Conservation (phyloP, 2,113 vertebrate species). For the Bubo bubo region DNA sequence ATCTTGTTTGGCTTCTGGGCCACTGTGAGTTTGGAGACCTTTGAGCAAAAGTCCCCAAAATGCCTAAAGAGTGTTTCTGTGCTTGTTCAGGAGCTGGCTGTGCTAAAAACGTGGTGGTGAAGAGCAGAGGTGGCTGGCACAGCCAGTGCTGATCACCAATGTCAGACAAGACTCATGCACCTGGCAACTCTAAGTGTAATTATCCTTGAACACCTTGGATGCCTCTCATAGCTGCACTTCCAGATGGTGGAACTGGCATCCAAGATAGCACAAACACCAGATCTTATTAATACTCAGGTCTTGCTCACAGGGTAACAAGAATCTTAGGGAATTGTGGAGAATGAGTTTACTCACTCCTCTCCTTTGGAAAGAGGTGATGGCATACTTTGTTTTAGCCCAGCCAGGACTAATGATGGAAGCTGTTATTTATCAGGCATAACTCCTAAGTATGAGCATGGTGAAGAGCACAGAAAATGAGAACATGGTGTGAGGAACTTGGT, state of each 20-base stretch:
- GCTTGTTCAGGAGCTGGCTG: not conserved
- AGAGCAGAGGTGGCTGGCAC: not conserved
- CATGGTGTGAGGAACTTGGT: not conserved
- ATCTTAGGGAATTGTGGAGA: not conserved
- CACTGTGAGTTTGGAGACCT: not conserved
- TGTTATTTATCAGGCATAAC: not conserved
- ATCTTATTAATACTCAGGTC: not conserved
- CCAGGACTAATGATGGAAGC: not conserved
- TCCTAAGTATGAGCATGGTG: not conserved
- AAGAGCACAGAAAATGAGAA: not conserved
- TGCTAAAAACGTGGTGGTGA: not conserved
- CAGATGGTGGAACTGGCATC: not conserved
- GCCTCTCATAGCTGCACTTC: not conserved
- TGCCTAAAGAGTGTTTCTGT: not conserved
- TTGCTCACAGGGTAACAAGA: not conserved
- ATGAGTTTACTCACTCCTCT: not conserved
- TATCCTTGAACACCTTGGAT: not conserved
- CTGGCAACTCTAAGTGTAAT: not conserved
- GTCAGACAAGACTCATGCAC: not conserved
- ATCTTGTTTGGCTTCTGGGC: not conserved
- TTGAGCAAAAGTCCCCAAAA: not conserved
- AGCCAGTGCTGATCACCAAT: accelerated
- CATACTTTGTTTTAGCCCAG: not conserved
- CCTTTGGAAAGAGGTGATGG: not conserved
- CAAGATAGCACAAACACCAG: not conserved